Evolutionary conservation across 2,888 invertebrate species (phyloP), one percentile per base, ranked within the genome.

Genomic region (Brenthis hecate): DNA sequence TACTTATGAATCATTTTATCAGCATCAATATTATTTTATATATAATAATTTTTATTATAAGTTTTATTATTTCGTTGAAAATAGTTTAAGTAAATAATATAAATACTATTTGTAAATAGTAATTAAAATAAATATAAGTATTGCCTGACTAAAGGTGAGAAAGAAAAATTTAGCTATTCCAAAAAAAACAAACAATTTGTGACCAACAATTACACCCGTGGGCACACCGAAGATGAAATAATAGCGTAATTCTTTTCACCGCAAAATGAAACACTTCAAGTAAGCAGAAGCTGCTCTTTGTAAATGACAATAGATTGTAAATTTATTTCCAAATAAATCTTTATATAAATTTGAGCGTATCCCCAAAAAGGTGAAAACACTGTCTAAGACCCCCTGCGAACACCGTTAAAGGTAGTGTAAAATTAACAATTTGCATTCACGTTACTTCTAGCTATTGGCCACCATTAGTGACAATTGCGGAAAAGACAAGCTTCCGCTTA

Each of bases 361-460:
- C 84, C 86, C 84, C 14, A 56, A 78, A 83, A 87, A 86, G 83
- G 73, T 81, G 81, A 55, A 88, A 87, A 89, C 87, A 88, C 88
- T 84, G 72, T 74, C 74, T 76, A 76, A 78, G 81, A 81, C 85
- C 85, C 83, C 88, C 89, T 76, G 84, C 76, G 88, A 83, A 84
- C 78, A 32, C 23, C 43, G 50, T 4, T 50, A 16, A 50, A 50
- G 23, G 23, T 36, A 13, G 28, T 56, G n/a, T 56, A 16, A 67
- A 55, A 47, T 50, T 23, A 36, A 16, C 16, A 16, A 62, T 62
- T 62, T 43, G 36, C 19, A 62, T 32, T 53, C 32, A 53, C 13
- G 32, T 50, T 61, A 51, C 28, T 61, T 53, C 5, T 51, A 53
- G 13, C 53, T 62, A 43, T 13, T 53, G 16, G 48, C 36, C 6